These are phyloP conservation scores for Scaptomyza parva DNA, from an alignment of 2,888 invertebrate species.

Conservation along the genomic window DNA sequence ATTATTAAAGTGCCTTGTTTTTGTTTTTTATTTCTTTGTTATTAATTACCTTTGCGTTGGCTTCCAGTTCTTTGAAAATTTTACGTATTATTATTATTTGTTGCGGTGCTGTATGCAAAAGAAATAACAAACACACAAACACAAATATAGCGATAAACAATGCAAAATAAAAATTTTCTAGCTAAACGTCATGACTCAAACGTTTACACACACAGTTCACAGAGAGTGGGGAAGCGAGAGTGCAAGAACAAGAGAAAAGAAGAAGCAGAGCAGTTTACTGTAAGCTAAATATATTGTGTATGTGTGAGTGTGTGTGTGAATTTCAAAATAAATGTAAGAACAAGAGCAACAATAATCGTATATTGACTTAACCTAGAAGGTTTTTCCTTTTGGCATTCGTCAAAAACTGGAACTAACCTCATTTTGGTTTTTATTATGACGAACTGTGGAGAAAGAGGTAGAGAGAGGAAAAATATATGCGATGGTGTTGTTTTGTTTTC, in stretches of 20 bases:
- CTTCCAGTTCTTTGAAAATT: slow-evolving; percentile 23
- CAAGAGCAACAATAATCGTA: neutral
- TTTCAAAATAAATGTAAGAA: slow-evolving; percentile 12
- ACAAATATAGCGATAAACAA: slow-evolving; percentile 35
- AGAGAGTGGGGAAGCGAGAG: slow-evolving; percentile 3
- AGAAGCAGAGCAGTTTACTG: slow-evolving; percentile 6
- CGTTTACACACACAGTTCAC: slow-evolving; percentile 34
- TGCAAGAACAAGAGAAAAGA: neutral
- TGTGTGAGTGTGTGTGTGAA: slow-evolving; percentile 14
- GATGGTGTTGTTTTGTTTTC: slow-evolving; percentile 36
- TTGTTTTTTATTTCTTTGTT: slow-evolving; percentile 14
- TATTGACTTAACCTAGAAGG: slow-evolving; percentile 46
- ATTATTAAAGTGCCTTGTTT: slow-evolving; percentile 1
- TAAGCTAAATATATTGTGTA: neutral
- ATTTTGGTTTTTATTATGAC: slow-evolving; percentile 38
- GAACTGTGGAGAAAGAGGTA: slow-evolving; percentile 3
- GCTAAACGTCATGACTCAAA: slow-evolving; percentile 58
- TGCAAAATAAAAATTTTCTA: slow-evolving; percentile 42
- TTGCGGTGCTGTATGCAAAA: neutral
- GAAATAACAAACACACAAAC: slow-evolving; percentile 3
- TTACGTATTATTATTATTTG: neutral
- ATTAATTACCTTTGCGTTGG: slow-evolving; percentile 22
- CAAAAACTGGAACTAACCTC: slow-evolving; percentile 48
- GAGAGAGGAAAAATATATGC: slow-evolving; percentile 13
- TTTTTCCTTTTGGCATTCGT: slow-evolving; percentile 26